These are phyloP conservation scores for Cheilosia soror DNA, from an alignment of 2,888 invertebrate genomes.

Conservation along the genomic window DNA sequence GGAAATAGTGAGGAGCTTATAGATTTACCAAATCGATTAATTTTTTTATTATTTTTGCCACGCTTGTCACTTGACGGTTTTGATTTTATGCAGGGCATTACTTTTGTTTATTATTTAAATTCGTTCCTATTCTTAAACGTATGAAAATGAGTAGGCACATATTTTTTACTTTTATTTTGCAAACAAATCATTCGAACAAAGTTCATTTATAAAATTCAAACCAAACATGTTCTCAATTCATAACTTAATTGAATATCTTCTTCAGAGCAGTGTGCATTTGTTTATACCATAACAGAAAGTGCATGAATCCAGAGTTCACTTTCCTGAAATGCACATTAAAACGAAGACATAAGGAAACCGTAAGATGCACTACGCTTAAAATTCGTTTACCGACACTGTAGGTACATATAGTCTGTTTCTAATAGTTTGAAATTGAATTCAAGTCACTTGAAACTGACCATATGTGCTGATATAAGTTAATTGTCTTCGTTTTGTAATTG, in stretches of 20 bases:
- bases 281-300: background rate
- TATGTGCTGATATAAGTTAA: background rate
- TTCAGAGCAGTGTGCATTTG: constrained; percentile 2
- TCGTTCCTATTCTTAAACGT: background rate
- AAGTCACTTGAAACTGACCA: background rate
- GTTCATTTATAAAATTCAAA: background rate
- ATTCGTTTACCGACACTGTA: constrained; percentile 81
- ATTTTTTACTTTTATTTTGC: too few species aligned
- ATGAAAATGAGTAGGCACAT: background rate
- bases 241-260: background rate
- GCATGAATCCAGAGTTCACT: background rate
- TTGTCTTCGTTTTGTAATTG: constrained; percentile 46
- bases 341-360: constrained; percentile 30
- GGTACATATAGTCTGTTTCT: constrained; percentile 1
- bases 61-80: too few species aligned
- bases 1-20: too few species aligned
- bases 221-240: background rate
- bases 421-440: background rate
- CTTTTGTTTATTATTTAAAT: background rate
- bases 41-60: too few species aligned
- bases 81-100: too few species aligned
- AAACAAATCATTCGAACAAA: background rate
- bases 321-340: constrained; percentile 11
- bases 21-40: too few species aligned
- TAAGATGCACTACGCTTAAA: constrained; percentile 79